Evolutionary conservation across 2,888 invertebrate genomes (phyloP).

Genomic region (Parnassius mnemosyne): DNA sequence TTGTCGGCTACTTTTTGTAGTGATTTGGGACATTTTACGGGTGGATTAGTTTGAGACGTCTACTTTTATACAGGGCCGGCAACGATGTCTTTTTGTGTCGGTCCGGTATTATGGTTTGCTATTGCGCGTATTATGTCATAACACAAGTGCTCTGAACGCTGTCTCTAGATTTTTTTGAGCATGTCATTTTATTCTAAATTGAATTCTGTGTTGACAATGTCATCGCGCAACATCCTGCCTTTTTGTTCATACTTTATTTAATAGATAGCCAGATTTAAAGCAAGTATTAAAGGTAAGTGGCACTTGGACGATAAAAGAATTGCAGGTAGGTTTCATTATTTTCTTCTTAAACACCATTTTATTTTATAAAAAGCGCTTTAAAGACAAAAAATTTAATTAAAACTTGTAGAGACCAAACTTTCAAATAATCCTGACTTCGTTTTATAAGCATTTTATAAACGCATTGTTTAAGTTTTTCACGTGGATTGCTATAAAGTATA

Average conservation of each 20-base stretch:
- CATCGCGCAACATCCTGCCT: conserved; percentile 68
- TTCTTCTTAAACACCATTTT: conserved; percentile 3
- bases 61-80: conserved; percentile 61
- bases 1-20: conserved; percentile 74
- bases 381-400: neutral
- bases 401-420: neutral
- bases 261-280: conserved; percentile 10
- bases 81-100: conserved; percentile 71
- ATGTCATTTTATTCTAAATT: conserved; percentile 66
- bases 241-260: conserved; percentile 46
- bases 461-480: too few species aligned
- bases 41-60: conserved; percentile 71
- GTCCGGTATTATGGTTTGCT: conserved; percentile 67
- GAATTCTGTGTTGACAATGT: conserved; percentile 74
- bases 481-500: too few species aligned
- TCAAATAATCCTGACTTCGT: neutral
- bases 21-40: conserved; percentile 79
- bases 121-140: conserved; percentile 80
- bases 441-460: neutral
- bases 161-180: conserved; percentile 62
- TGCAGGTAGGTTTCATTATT: conserved; percentile 12
- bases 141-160: conserved; percentile 67
- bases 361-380: neutral
- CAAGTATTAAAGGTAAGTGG: conserved; percentile 2
- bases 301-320: neutral